Conservation (phyloP, 2,888 invertebrate species). For the Ormyrus pomaceus region DNA sequence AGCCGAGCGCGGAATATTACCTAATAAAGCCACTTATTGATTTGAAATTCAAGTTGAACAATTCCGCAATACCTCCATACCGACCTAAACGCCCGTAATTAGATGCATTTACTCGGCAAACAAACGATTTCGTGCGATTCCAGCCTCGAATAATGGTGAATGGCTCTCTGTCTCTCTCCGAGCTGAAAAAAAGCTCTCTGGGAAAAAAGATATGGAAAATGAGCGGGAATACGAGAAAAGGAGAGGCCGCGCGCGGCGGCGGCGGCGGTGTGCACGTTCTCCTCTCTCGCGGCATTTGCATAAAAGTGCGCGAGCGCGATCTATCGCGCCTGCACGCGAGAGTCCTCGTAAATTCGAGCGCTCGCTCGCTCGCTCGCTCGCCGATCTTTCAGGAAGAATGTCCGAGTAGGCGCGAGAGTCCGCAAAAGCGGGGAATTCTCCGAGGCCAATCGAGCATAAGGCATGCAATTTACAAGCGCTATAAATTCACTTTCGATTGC, state of each 20-base stretch:
- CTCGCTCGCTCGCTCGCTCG: constrained; percentile 4
- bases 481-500: constrained; percentile 54
- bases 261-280: neutral
- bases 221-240: constrained; percentile 8
- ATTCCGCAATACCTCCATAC: neutral
- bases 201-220: constrained; percentile 26
- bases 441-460: constrained; percentile 41
- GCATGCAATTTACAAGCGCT: constrained; percentile 43
- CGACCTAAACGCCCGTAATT: neutral
- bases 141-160: neutral
- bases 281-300: constrained; percentile 29
- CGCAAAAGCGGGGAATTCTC: constrained; percentile 32
- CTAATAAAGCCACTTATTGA: neutral
- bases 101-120: neutral
- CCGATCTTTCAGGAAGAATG: constrained; percentile 35
- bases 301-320: constrained; percentile 30
- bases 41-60: neutral
- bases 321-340: constrained; percentile 12
- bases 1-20: neutral
- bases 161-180: too few relatives aligned
- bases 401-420: neutral
- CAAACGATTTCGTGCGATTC: neutral
- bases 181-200: neutral
- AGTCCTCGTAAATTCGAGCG: constrained; percentile 27
- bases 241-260: neutral